These are phyloP conservation scores for Periophthalmus modestus DNA, from an alignment of 2,113 vertebrate species.

Conservation along the genomic window DNA sequence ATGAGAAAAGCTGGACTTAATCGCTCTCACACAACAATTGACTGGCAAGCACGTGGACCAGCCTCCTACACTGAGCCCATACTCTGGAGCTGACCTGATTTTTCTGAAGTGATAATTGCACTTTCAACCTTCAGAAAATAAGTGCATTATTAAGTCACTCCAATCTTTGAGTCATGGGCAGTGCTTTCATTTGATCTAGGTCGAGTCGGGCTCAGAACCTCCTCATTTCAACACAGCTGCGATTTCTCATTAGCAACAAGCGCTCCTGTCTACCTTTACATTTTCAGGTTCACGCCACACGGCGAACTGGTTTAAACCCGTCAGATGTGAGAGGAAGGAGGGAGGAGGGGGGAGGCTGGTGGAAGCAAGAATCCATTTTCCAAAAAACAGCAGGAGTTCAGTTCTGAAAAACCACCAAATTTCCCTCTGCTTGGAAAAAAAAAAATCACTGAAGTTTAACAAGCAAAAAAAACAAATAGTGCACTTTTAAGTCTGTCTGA, in stretches of 20 bases:
- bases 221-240: slow-evolving; percentile 7
- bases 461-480: slow-evolving; percentile 25
- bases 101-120: not conserved
- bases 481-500: slow-evolving; percentile 57
- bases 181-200: slow-evolving; percentile 42
- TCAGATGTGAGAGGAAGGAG: slow-evolving; percentile 15
- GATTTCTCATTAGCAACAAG: slow-evolving; percentile 12
- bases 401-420: slow-evolving; percentile 64
- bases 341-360: slow-evolving; percentile 15
- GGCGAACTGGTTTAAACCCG: slow-evolving; percentile 11
- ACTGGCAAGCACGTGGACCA: slow-evolving; percentile 59
- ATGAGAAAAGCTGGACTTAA: slow-evolving; percentile 75
- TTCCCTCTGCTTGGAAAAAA: slow-evolving; percentile 29
- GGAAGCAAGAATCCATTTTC: slow-evolving; percentile 24
- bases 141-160: slow-evolving; percentile 15
- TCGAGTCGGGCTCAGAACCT: slow-evolving; percentile 26
- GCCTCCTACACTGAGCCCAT: slow-evolving; percentile 22
- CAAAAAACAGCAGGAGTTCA: slow-evolving; percentile 3
- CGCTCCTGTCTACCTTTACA: slow-evolving; percentile 14
- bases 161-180: slow-evolving; percentile 27
- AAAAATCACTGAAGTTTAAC: slow-evolving; percentile 18
- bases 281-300: slow-evolving; percentile 5
- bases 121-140: not conserved
- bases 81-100: not conserved
- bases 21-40: slow-evolving; percentile 68